Base-by-base conservation (phyloP, 2,113 vertebrate species). In the Potamarius usumacintae region DNA sequence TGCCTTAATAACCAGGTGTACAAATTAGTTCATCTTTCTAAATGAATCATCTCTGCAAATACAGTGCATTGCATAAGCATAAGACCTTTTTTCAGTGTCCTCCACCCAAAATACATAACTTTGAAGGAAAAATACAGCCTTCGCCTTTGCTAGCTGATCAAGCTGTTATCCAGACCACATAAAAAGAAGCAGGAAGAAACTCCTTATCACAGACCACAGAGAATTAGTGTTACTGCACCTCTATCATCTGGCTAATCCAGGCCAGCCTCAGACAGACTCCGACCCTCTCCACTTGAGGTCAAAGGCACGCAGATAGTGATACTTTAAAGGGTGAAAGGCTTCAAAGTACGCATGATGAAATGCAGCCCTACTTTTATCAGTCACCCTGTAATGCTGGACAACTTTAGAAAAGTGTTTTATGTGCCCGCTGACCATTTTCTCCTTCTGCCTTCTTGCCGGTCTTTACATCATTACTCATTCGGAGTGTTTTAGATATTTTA, bases 231-330 rank as follows among this genome's bases (percentile, higher is more conserved):
- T 34, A 22, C 22, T 4, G 67, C 55, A 25, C 80, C 42, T 62
- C 42, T 62, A 74, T 87, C 80, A 52, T 63, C 30, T 53, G 50
- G 55, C 53, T 82, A 87, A 86, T 42, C 85, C 72, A 50, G 84
- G 34, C 60, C 27, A 1, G 55, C 25, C 67, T 81, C 65, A 2
- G 30, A 4, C 48, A 48, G 18, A 50, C 65, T 18, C 27, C 20
- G 15, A 80, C 25, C 15, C 67, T 34, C 65, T 83, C 48, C 15
- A 53, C 52, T 57, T 5, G 18, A 82, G 15, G 67, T 57, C 15
- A n/a, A 30, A 30, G 25, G n/a, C n/a, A n/a, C n/a, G n/a, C n/a
- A n/a, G 53, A 71, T 69, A 86, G 53, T 12, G 63, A 65, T 30
- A 71, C 42, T 12, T 52, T 62, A 30, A 42, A 63, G 25, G 79